phyloP scores from a whole-genome alignment of 2,888 invertebrate genomes.

The Cremastinae sp. region DNA sequence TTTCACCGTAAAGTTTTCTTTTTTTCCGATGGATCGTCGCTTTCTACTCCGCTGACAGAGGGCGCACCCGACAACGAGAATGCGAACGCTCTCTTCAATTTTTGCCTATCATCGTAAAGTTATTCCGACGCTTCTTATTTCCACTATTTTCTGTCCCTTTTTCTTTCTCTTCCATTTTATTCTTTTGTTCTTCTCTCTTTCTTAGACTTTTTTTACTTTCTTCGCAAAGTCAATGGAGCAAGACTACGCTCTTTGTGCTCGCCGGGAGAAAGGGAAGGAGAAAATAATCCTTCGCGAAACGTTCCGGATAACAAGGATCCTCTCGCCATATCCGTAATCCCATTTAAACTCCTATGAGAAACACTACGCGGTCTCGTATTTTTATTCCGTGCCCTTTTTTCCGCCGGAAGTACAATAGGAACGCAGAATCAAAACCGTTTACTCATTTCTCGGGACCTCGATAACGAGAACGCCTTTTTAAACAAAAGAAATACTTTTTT shows the following conservation, averaged over 20 bases:
- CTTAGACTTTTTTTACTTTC: slow-evolving; percentile 30
- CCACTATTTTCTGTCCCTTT: background rate
- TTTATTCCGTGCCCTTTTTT: slow-evolving; percentile 39
- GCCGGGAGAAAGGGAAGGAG: slow-evolving; percentile 2
- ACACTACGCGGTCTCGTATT: slow-evolving; percentile 17
- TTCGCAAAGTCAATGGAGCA: slow-evolving; percentile 44
- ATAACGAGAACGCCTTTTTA: background rate
- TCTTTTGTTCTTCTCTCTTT: background rate
- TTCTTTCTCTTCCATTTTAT: background rate
- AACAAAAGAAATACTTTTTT: too few relatives aligned
- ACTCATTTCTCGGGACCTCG: background rate
- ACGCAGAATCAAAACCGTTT: background rate
- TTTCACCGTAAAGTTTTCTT: slow-evolving; percentile 9
- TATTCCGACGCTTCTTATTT: slow-evolving; percentile 36
- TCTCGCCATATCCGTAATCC: slow-evolving; percentile 26
- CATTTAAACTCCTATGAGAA: slow-evolving; percentile 12
- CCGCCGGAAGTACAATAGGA: background rate
- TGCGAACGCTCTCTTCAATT: slow-evolving; percentile 54
- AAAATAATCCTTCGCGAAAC: slow-evolving; percentile 34
- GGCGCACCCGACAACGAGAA: slow-evolving; percentile 49
- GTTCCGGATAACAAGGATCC: slow-evolving; percentile 40
- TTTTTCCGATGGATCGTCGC: slow-evolving; percentile 49
- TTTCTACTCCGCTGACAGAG: slow-evolving; percentile 56
- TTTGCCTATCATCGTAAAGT: slow-evolving; percentile 49
- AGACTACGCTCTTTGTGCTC: slow-evolving; percentile 37